Percentiles rank a stretch among this genome's conserved stretches.
phyloP scores from a whole-genome alignment of 2,888 invertebrate genomes.

The Caenorhabditis zanzibari region DNA sequence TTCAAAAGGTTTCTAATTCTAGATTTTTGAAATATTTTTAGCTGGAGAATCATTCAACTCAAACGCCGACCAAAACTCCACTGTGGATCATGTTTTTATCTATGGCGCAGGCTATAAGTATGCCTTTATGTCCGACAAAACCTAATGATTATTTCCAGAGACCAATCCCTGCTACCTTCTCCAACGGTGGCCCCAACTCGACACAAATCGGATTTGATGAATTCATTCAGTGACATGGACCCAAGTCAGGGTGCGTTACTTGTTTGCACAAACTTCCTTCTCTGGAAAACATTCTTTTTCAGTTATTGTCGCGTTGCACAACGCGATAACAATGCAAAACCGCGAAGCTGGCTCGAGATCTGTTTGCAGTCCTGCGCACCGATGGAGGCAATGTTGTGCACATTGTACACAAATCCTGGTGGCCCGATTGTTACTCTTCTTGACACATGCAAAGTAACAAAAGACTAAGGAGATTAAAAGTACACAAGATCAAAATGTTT shows the following conservation, averaged over 20 bases:
- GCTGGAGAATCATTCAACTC: constrained; percentile 72
- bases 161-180: constrained; percentile 70
- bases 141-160: constrained; percentile 49
- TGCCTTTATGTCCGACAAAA: background rate
- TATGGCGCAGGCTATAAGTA: constrained; percentile 74
- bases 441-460: constrained; percentile 85
- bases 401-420: constrained; percentile 81
- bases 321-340: constrained; percentile 87
- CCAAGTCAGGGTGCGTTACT: constrained; percentile 76
- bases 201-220: constrained; percentile 77
- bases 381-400: constrained; percentile 85
- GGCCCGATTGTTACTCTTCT: constrained; percentile 86
- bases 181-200: constrained; percentile 73
- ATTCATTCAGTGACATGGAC: constrained; percentile 79
- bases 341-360: constrained; percentile 86
- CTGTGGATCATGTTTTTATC: constrained; percentile 78
- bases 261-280: constrained; percentile 42
- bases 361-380: constrained; percentile 86
- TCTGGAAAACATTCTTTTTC: constrained; percentile 79
- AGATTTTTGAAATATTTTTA: constrained; percentile 9
- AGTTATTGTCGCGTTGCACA: constrained; percentile 86
- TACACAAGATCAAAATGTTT: constrained; percentile 63
- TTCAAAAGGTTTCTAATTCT: background rate
- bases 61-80: constrained; percentile 77
- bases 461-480: background rate